Base-by-base conservation (phyloP, 2,888 invertebrate species). In the Limnephilus rhombicus region DNA sequence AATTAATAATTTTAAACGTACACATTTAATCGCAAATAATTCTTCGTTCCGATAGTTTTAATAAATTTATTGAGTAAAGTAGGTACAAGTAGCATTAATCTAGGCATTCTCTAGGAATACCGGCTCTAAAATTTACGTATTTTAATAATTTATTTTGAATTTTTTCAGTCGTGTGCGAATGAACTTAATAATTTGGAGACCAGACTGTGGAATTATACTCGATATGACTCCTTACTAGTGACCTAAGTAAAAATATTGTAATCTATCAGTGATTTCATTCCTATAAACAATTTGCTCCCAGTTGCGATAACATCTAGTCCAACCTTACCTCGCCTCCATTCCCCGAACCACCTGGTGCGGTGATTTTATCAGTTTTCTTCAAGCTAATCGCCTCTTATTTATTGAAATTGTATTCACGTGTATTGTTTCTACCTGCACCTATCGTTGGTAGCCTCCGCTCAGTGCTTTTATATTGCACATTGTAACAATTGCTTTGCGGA, bases 311-410 rank as follows among this genome's bases (percentile, higher is more conserved):
- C 80, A 80, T 89, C 80, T 12, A 80, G n/a, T 34, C 12, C 34
- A 89, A 88, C 88, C 88, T 89, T 53, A n/a, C 68, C 24, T 41
- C n/a, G 80, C 24, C 37, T 80, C 13, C 41, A 31, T 80, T 80
- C 37, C 86, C 80, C 18, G 88, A 89, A 80, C 80, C 88, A 89
- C 68, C 88, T 37, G 88, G 88, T 80, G 34, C n/a, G 37, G 53
- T 34, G 87, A 87, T 87, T 31, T 87, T 53, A 87, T 87, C 87
- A 53, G 53, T 87, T 87, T 49, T 87, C 87, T 68, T 34, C 53
- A 34, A 68, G 87, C 53, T 87, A 87, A 68, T 87, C 53, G 29
- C n/a, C 29, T 31, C 34, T 29, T 87, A 68, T 87, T 68, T 68
- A 53, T 87, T 87, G 85, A 87, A 29, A 87, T 86, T n/a, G 86